phyloP scores from a whole-genome alignment of 2,113 vertebrate genomes.

The Protobothrops flavoviridis region DNA sequence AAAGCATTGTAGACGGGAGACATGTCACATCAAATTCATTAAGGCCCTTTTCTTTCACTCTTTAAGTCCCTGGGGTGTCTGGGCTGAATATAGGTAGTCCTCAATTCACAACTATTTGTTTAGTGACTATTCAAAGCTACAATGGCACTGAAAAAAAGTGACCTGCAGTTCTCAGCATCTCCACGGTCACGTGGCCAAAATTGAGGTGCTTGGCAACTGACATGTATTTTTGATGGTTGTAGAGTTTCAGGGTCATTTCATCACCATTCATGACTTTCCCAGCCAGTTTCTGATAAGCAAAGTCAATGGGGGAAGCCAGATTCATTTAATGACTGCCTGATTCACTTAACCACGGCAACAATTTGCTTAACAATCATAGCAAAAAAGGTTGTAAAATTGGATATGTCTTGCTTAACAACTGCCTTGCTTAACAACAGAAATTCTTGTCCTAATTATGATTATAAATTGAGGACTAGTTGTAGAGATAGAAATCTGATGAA shows the following conservation, averaged over 20 bases:
- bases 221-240: not conserved
- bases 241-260: not conserved
- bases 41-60: conserved; percentile 61
- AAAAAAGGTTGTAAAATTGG: no score
- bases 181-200: not conserved
- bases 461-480: not conserved
- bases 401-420: not conserved
- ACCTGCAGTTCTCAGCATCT: not conserved
- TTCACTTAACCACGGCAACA: not conserved
- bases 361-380: not conserved
- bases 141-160: not conserved
- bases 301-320: not conserved
- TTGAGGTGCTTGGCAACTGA: not conserved
- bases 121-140: not conserved
- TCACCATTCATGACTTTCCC: not conserved
- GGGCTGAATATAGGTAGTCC: conserved; percentile 36
- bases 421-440: no score
- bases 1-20: conserved; percentile 69
- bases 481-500: not conserved
- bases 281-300: not conserved
- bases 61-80: conserved; percentile 55
- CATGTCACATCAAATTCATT: conserved; percentile 76
- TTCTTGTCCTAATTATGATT: no score
- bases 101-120: conserved; percentile 30
- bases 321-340: not conserved